Percentiles rank a stretch among this genome's conserved stretches.
Evolutionary conservation across 2,888 invertebrate species (phyloP).

Genomic region (Polydrusus pterygomalis): DNA sequence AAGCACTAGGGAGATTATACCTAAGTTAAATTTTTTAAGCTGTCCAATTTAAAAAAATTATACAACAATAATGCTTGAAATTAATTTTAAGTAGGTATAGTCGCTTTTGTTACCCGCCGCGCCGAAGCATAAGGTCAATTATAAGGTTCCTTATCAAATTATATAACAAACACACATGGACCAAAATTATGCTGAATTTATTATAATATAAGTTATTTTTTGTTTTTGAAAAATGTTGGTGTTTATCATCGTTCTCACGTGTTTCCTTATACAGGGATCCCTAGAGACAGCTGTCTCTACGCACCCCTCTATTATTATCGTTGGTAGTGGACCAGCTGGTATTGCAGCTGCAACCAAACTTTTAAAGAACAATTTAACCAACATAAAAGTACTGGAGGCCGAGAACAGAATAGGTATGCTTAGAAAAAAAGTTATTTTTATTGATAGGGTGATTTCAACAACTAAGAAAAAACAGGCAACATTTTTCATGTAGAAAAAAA

Average conservation of each 20-base stretch:
- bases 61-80: no score
- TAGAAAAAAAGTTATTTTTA: neutral
- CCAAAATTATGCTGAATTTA: neutral
- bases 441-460: neutral
- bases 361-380: conserved; percentile 70
- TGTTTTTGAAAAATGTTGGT: neutral
- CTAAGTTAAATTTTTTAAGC: no score
- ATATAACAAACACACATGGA: neutral
- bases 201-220: neutral
- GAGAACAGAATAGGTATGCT: conserved; percentile 60
- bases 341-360: conserved; percentile 74
- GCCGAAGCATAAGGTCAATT: neutral
- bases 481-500: no score
- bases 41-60: no score
- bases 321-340: conserved; percentile 53
- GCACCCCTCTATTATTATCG: conserved; percentile 45
- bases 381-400: conserved; percentile 70
- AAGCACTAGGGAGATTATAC: no score
- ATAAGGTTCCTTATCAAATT: neutral
- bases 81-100: no score
- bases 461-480: no score
- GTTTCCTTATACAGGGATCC: neutral
- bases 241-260: neutral
- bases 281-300: neutral
- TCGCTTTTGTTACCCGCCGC: no score